These are phyloP conservation scores for Eulimnadia texana DNA, from an alignment of 1,140 invertebrate genomes.

Conservation along the genomic window DNA sequence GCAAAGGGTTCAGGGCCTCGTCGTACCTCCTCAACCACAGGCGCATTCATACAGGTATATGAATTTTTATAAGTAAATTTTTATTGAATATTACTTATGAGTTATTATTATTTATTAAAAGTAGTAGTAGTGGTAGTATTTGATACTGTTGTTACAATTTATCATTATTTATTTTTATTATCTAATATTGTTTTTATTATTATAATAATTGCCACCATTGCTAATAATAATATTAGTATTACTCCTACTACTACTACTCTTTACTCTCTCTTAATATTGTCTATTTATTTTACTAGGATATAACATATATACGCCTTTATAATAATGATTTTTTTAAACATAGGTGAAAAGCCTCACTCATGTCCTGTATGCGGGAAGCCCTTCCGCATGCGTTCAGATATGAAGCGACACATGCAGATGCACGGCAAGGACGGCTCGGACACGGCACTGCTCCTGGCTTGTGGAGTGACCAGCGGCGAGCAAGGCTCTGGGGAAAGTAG, in stretches of 20 bases:
- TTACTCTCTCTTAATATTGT: too few species aligned
- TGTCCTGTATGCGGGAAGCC: slow-evolving; percentile 62
- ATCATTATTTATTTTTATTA: too few species aligned
- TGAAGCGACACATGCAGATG: slow-evolving; percentile 72
- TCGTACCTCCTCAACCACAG: slow-evolving; percentile 73
- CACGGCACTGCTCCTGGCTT: slow-evolving; percentile 6
- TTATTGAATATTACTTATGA: background rate
- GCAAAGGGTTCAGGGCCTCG: slow-evolving; percentile 66
- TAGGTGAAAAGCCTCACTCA: slow-evolving; percentile 61
- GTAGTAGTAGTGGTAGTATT: too few species aligned
- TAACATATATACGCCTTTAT: too few species aligned
- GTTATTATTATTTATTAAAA: too few species aligned
- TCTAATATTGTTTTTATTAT: too few species aligned
- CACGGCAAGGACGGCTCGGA: slow-evolving; percentile 44
- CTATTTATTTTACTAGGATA: too few species aligned
- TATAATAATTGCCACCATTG: too few species aligned
- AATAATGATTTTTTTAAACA: slow-evolving; percentile 12
- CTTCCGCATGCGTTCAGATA: slow-evolving; percentile 71
- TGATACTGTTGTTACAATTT: too few species aligned
- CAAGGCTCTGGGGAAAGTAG: slow-evolving; percentile 1
- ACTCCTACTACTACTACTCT: too few species aligned
- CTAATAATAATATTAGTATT: too few species aligned
- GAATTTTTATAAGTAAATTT: background rate
- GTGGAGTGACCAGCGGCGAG: slow-evolving; percentile 10
- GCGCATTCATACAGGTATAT: slow-evolving; percentile 69